A percentile compares a stretch with the other conserved stretches of the same genome.
Conservation (phyloP, 2,113 vertebrate genomes). For the Gavialis gangeticus region DNA sequence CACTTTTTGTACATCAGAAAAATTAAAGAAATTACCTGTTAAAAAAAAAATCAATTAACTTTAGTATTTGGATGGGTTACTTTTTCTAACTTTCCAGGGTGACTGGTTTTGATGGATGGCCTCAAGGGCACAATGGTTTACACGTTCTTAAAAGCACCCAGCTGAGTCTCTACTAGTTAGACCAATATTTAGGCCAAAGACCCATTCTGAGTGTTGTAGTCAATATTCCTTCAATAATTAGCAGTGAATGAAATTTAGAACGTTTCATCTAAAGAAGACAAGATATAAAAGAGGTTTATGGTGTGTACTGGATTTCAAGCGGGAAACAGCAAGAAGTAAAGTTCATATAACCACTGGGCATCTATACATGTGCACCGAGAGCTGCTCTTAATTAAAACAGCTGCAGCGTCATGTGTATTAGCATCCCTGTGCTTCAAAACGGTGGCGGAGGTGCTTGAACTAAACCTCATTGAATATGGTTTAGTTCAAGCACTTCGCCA, state of each 20-base stretch:
- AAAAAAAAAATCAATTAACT: not conserved
- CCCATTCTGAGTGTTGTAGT: not conserved
- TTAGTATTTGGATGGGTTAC: not conserved
- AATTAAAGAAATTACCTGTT: not conserved
- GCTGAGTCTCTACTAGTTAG: too few relatives aligned
- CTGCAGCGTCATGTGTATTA: too few relatives aligned
- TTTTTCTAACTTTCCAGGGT: too few relatives aligned
- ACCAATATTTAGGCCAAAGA: not conserved
- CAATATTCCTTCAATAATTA: not conserved
- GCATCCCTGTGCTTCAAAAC: too few relatives aligned
- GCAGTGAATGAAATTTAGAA: not conserved
- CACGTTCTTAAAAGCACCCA: too few relatives aligned
- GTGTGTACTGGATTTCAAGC: not conserved
- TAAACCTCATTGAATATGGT: too few relatives aligned
- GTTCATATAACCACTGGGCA: not conserved
- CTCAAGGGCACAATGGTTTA: not conserved
- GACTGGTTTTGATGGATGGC: not conserved
- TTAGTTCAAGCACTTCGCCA: too few relatives aligned
- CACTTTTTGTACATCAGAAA: not conserved
- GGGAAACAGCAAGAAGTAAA: not conserved
- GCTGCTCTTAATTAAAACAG: too few relatives aligned
- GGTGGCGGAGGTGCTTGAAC: too few relatives aligned
- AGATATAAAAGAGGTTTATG: not conserved
- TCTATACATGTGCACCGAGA: too few relatives aligned
- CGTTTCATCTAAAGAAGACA: not conserved